Evolutionary conservation across 2,888 invertebrate genomes (phyloP).

Genomic region (Pediacus dermestoides): DNA sequence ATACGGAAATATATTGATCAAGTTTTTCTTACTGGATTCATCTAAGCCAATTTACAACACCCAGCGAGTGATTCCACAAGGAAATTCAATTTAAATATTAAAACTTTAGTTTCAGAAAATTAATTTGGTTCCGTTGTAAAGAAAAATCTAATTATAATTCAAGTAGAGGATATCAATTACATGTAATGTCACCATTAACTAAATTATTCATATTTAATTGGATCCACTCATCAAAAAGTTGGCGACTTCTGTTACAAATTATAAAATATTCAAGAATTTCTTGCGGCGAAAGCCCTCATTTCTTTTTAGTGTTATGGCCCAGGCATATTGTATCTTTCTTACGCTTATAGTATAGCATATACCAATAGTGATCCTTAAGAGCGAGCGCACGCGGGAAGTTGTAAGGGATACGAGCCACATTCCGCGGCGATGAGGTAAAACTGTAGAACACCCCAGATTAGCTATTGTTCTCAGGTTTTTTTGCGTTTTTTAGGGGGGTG

Average conservation of each 20-base stretch:
- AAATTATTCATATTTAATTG: conserved; percentile 52
- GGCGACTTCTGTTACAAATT: conserved; percentile 50
- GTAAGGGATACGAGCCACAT: conserved; percentile 20
- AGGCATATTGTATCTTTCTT: conserved; percentile 42
- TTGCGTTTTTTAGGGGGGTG: conserved; percentile 39
- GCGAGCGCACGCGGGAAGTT: no score
- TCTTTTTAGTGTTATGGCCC: conserved; percentile 49
- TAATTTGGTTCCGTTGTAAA: conserved; percentile 24
- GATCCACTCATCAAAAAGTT: conserved; percentile 49
- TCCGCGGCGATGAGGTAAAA: conserved; percentile 20
- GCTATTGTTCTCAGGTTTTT: conserved; percentile 47
- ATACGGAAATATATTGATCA: no score
- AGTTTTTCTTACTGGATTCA: conserved; percentile 4
- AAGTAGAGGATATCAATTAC: conserved; percentile 47
- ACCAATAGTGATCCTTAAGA: conserved; percentile 38
- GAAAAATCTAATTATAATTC: conserved; percentile 42
- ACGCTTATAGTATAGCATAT: conserved; percentile 15
- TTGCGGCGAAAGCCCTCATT: conserved; percentile 46
- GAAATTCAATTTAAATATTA: conserved; percentile 26
- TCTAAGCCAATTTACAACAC: no score
- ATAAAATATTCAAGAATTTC: conserved; percentile 48
- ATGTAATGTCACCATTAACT: conserved; percentile 48
- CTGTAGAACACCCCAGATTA: conserved; percentile 44
- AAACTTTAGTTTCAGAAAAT: conserved; percentile 26
- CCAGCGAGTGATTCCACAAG: no score